Evolutionary conservation across 2,888 invertebrate genomes (phyloP), one percentile per base, ranked within the genome.

Genomic region (Crossocerus cetratus): DNA sequence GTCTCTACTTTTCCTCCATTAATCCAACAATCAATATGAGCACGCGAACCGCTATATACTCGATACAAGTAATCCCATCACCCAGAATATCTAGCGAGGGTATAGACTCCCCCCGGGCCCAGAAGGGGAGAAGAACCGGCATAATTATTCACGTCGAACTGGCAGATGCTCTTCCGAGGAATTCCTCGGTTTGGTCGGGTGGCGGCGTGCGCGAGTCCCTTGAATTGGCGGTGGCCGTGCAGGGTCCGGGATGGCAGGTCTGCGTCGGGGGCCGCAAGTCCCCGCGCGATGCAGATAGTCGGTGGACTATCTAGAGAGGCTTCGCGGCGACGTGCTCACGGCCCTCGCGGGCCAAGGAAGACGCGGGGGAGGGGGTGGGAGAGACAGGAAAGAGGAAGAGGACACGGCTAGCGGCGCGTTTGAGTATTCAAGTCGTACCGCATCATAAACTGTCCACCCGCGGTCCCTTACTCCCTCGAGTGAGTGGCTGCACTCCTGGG

Each of bases 381-480:
- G 55, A 18, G 56, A 54, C 59, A 45, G 49, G 65, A 23, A 68
- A 63, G 67, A 77, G 76, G 71, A 65, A 71, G 69, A 74, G 76
- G 76, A 82, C 69, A 77, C 76, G 76, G 72, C 70, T 56, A 81
- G 87, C 87, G 87, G 87, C 86, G 70, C 87, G 87, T 88, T 88
- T 88, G 87, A 86, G 84, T 82, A 85, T 87, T 87, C 87, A 83
- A 86, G 82, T 86, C 86, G 84, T 82, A 83, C 82, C 84, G 87
- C 86, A 82, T 88, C 88, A 88, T 88, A 88, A 88, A 88, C 87
- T 84, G 86, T 87, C 86, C 84, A 81, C 84, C 84, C 83, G 85
- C 83, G 77, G 84, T 82, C 74, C 82, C 80, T 77, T 55, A 53
- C 65, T 43, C 66, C 22, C 43, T 54, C 44, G 23, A 14, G 16